Base-by-base conservation (phyloP, 2,113 vertebrate genomes). In the Lethenteron reissneri region DNA sequence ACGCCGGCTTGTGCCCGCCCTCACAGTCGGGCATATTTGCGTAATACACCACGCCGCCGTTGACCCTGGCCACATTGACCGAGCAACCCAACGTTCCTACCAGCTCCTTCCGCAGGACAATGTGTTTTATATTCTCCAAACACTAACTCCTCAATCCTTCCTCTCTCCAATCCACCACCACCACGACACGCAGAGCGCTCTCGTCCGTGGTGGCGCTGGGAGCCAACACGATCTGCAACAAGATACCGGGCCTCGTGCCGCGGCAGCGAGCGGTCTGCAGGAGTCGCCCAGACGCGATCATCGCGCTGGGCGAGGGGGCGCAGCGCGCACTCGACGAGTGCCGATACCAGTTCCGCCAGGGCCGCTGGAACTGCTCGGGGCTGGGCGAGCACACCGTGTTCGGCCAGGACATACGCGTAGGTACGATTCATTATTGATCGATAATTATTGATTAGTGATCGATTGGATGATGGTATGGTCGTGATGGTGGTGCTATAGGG, bases 241-340 rank as follows among this genome's bases (percentile, higher is more conserved):
- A 68, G 11, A 68, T 68, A 2, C 62, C 62, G 9, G 62, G 62
- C 7, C 62, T 68, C 8, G 62, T 68, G n/a, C 62, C 62, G 62
- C n/a, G 62, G 62, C 62, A 68, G 10, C 62, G 62, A 8, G 8
- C 62, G 9, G 15, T 68, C 8, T 68, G 62, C 62, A 15, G 62
- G 62, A 68, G 10, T 9, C 62, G 62, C 9, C 62, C 62, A 2
- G 62, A 21, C n/a, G 62, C 62, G 8, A 15, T 68, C 9, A 11
- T 68, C 62, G 62, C 62, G 11, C 62, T 68, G 8, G 62, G 62
- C 2, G 62, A 68, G 62, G 62, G 62, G 15, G 62, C 62, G 10
- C 62, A 21, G 62, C n/a, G n/a, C 62, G 62, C 62, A 9, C n/a
- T 68, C 8, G 62, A 68, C 62, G 62, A 68, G 62, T 68, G 62